Evolutionary conservation across 1,140 invertebrate species (phyloP).

Genomic region (Eriocheir sinensis): DNA sequence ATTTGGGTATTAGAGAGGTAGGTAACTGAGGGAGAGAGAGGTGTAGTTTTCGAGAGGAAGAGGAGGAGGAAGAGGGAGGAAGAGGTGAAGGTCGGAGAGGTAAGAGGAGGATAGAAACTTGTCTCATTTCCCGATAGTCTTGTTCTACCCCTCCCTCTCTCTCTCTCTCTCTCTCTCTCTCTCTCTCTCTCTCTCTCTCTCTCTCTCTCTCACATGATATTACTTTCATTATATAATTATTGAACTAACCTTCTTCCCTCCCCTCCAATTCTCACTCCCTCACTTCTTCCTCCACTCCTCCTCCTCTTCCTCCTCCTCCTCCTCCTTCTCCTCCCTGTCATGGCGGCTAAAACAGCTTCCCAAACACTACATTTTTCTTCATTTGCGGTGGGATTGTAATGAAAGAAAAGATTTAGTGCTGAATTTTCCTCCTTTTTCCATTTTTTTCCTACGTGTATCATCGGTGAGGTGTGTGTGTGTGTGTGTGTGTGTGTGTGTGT

Average conservation of each 20-base stretch:
- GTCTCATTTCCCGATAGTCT: too few species aligned
- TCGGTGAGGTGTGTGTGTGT: slow-evolving; percentile 8
- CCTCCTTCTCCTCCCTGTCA: neutral
- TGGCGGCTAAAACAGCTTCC: neutral
- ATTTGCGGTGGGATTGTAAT: neutral
- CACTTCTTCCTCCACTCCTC: neutral
- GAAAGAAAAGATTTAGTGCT: neutral
- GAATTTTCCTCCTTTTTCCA: too few species aligned
- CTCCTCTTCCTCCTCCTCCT: neutral
- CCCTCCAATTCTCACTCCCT: neutral
- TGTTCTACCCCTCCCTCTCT: neutral
- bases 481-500: slow-evolving; percentile 22
- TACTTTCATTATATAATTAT: too few species aligned
- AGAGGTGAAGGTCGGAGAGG: too few species aligned
- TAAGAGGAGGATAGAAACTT: too few species aligned
- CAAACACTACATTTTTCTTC: neutral
- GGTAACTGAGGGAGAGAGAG: neutral
- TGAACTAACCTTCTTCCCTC: too few species aligned
- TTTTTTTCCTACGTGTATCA: too few species aligned
- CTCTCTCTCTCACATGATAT: too few species aligned
- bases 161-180: neutral
- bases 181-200: neutral
- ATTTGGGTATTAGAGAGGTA: too few species aligned
- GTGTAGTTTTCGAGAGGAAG: neutral
- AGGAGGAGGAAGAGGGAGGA: too few species aligned